These are phyloP conservation scores for Eupithecia pulchellata DNA, from an alignment of 2,888 invertebrate species.

Conservation along the genomic window DNA sequence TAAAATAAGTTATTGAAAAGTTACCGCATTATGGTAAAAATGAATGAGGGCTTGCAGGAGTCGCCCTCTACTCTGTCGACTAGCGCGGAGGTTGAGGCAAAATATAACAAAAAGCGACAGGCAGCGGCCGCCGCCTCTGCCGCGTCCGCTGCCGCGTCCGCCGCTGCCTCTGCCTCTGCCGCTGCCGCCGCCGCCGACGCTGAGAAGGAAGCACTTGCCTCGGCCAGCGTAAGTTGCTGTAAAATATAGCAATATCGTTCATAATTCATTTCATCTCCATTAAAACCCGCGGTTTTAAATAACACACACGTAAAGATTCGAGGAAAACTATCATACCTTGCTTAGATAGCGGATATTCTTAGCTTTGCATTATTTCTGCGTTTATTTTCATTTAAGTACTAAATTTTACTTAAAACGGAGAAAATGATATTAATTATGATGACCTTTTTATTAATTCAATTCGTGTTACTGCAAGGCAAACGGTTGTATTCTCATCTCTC, in stretches of 20 bases:
- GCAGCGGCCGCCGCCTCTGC: conserved; percentile 20
- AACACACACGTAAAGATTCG: not conserved
- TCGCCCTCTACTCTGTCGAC: conserved; percentile 15
- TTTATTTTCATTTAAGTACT: not conserved
- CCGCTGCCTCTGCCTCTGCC: not conserved
- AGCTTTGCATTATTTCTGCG: not conserved
- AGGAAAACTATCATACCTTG: not conserved
- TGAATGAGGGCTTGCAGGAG: conserved; percentile 25
- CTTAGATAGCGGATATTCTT: conserved; percentile 1
- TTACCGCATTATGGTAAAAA: conserved; percentile 2
- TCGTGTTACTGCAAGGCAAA: not conserved
- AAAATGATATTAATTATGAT: conserved; percentile 6
- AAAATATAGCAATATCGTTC: conserved; percentile 3
- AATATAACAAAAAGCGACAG: conserved; percentile 24
- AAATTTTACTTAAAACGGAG: not conserved
- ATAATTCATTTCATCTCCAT: conserved; percentile 8
- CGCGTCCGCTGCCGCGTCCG: not conserved
- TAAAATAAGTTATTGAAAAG: not conserved
- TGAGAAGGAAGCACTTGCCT: not conserved
- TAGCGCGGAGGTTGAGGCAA: conserved; percentile 18
- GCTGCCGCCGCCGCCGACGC: conserved; percentile 13
- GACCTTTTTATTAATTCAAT: not conserved
- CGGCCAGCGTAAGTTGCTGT: conserved; percentile 16
- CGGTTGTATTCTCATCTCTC: not conserved
- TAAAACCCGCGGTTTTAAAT: not conserved